Percentiles rank a stretch among this genome's conserved stretches.
phyloP scores from a whole-genome alignment of 2,113 vertebrate genomes.

The Hippocampus guttulatus region DNA sequence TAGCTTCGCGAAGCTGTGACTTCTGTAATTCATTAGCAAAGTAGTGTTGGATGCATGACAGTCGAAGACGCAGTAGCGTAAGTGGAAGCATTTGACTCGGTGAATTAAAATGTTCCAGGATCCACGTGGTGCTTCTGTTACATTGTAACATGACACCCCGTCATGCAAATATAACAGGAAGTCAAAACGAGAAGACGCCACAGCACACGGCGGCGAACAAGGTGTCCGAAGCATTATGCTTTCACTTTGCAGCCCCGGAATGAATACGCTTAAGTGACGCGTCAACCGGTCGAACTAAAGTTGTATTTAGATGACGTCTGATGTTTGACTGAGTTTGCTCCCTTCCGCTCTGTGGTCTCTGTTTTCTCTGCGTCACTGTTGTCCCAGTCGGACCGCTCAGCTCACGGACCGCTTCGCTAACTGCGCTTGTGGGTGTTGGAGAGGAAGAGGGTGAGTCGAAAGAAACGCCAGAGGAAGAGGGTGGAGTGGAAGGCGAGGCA shows the following conservation, averaged over 20 bases:
- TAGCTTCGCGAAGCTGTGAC: slow-evolving; percentile 13
- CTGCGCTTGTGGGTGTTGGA: slow-evolving; percentile 21
- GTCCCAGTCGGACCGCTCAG: background rate
- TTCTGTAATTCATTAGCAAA: slow-evolving; percentile 14
- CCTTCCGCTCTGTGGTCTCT: background rate
- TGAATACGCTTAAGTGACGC: no score
- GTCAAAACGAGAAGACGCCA: no score
- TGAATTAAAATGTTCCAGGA: background rate
- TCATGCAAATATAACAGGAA: no score
- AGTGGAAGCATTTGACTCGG: background rate
- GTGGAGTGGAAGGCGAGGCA: slow-evolving; percentile 63
- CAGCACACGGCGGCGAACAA: no score
- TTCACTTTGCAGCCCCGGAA: no score
- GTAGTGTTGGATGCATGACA: background rate
- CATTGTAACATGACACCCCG: no score
- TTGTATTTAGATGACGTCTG: no score
- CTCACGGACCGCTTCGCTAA: slow-evolving; percentile 12
- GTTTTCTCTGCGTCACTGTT: background rate
- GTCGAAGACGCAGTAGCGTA: background rate
- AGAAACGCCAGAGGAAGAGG: slow-evolving; percentile 59
- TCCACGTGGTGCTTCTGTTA: background rate
- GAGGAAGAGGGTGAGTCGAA: slow-evolving; percentile 32
- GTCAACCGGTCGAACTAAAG: no score
- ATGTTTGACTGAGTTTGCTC: background rate
- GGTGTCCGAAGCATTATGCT: no score